Percentiles rank a stretch among this genome's conserved stretches.
Conservation (phyloP, 2,888 invertebrate genomes). For the Erebia epiphron region DNA sequence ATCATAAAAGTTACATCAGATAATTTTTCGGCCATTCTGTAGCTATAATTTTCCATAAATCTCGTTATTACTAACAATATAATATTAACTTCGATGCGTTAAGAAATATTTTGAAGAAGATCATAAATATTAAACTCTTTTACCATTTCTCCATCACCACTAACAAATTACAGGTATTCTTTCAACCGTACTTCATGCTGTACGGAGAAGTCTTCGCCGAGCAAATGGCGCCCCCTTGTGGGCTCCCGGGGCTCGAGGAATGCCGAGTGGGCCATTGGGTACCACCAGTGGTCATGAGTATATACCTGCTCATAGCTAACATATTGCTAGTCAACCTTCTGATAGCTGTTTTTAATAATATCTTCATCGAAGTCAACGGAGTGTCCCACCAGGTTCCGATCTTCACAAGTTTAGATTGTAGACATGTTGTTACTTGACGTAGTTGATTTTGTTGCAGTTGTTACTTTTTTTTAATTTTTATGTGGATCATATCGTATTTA, state of each 20-base stretch:
- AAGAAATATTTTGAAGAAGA: neutral
- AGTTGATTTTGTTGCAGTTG: slow-evolving; percentile 30
- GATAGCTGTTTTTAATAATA: slow-evolving; percentile 99
- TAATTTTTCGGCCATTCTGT: too few relatives aligned
- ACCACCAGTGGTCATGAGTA: slow-evolving; percentile 97
- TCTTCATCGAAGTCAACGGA: slow-evolving; percentile 97
- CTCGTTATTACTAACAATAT: neutral
- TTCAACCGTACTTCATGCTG: slow-evolving; percentile 99
- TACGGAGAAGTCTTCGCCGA: slow-evolving; percentile 99
- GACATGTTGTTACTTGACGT: slow-evolving; percentile 28
- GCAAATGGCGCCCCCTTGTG: slow-evolving; percentile 96
- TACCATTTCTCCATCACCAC: slow-evolving; percentile 39
- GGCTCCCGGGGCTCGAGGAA: slow-evolving; percentile 86
- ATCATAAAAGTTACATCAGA: too few relatives aligned
- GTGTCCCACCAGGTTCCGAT: slow-evolving; percentile 94
- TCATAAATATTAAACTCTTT: neutral
- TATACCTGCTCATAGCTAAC: slow-evolving; percentile 98
- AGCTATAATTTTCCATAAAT: neutral
- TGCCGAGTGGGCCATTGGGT: slow-evolving; percentile 97
- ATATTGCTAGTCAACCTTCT: slow-evolving; percentile 98
- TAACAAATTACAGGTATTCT: slow-evolving; percentile 89
- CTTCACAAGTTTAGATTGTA: slow-evolving; percentile 37
- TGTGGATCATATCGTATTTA: slow-evolving; percentile 32
- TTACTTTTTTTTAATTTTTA: slow-evolving; percentile 14
- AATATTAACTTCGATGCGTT: neutral